Evolutionary conservation across 2,797 vertebrate species (phyloP), one percentile per base, ranked within the genome.

Genomic region (Amblyraja radiata): DNA sequence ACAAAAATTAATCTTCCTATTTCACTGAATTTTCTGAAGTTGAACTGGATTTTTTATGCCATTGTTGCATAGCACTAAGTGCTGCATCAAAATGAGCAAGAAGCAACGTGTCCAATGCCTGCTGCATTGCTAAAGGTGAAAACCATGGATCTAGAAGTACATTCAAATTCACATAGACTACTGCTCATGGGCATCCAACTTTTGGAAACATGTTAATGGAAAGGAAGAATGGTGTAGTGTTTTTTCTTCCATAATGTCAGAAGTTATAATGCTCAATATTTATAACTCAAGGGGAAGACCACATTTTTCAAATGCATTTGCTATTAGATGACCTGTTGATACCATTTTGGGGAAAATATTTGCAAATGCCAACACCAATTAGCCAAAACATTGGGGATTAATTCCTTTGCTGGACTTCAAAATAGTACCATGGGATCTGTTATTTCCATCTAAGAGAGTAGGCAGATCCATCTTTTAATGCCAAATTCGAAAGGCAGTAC

Each of bases 1-100:
- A 71, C 65, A 90, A 54, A 90, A 71, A 71, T 18, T 71, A 90
- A 71, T 36, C 61, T 68, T 90, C 32, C 32, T 71, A 90, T 90
- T 71, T 90, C 18, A 32, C 65, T 23, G 63, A 39, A 61, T 65
- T 68, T 71, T 7, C 32, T 71, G 46, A 90, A 90, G 32, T 4
- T 71, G 18, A 23, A 90, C 23, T 88, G 61, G 46, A 83, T 39
- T 58, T 21, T 63, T 28, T 88, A 68, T 32, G 25, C 84, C 10
- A 23, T 32, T 23, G 65, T 39, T 73, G 16, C 3, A 39, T 11
- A 10, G 63, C 63, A 90, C n/a, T n/a, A 36, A 21, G 4, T 36
- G 63, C 84, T 90, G 61, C 84, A 36, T 61, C 25, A 84, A 68
- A 71, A 16, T 71, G 63, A 39, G 65, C 32, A 21, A 58, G 18